Evolutionary conservation across 1,140 invertebrate species (phyloP).

Genomic region (Galleria mellonella): DNA sequence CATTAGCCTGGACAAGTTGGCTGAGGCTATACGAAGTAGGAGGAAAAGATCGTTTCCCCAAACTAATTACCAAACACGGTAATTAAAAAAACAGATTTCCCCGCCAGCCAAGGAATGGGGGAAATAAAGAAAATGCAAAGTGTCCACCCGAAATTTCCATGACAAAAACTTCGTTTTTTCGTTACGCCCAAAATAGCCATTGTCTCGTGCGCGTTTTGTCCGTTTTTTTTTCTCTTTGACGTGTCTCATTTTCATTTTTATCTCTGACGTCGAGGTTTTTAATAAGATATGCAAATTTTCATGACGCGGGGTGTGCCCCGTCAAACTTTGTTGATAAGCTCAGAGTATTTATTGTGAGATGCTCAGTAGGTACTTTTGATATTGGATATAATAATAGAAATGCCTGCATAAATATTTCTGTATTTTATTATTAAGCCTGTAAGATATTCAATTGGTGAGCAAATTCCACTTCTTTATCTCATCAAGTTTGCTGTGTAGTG

Average conservation of each 20-base stretch:
- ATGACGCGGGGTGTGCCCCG: constrained; percentile 24
- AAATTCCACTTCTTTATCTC: too few relatives aligned
- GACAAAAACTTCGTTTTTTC: constrained; percentile 63
- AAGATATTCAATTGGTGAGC: too few relatives aligned
- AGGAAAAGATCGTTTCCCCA: constrained; percentile 63
- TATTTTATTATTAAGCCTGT: too few relatives aligned
- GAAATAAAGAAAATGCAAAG: constrained; percentile 66
- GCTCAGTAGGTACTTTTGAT: too few relatives aligned
- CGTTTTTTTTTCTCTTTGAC: constrained; percentile 59
- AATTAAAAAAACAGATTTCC: constrained; percentile 70
- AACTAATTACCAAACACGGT: constrained; percentile 73
- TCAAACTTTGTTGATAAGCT: constrained; percentile 29
- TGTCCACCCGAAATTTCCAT: constrained; percentile 69
- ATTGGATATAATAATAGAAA: too few relatives aligned
- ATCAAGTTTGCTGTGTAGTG: too few relatives aligned
- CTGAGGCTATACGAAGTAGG: constrained; percentile 34
- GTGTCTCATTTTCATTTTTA: constrained; percentile 69
- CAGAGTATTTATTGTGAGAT: too few relatives aligned
- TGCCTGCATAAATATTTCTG: too few relatives aligned
- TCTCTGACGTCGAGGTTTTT: constrained; percentile 58
- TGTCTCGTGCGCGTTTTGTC: constrained; percentile 53
- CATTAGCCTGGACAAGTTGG: constrained; percentile 67
- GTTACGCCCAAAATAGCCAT: constrained; percentile 65
- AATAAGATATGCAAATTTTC: constrained; percentile 69
- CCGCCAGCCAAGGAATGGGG: constrained; percentile 39